phyloP scores from a whole-genome alignment of 2,113 vertebrate species.

The Neodon shergylaensis region DNA sequence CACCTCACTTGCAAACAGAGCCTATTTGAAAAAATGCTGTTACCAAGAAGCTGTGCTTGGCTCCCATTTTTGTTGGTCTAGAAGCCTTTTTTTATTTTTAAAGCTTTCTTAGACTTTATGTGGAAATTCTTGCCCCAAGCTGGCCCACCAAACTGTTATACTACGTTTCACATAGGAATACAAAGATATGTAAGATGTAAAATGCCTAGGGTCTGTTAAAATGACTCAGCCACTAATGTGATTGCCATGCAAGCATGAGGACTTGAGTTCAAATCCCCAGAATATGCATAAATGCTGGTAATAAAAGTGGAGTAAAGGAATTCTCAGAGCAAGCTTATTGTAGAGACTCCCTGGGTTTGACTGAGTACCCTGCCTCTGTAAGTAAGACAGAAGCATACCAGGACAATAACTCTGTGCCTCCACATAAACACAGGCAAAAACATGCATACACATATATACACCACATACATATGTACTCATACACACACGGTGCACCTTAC shows the following conservation, averaged over 20 bases:
- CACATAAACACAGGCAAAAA: background rate
- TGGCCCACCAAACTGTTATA: no score
- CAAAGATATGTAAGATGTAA: background rate
- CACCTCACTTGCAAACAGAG: no score
- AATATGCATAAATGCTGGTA: background rate
- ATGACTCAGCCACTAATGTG: background rate
- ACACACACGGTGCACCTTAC: background rate
- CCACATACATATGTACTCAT: no score
- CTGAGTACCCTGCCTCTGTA: background rate
- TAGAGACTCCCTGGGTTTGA: background rate
- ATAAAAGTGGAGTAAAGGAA: background rate
- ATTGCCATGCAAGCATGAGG: background rate
- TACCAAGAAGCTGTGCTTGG: no score
- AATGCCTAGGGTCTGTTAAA: background rate
- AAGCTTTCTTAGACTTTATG: no score
- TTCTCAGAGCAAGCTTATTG: background rate
- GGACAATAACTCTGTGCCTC: no score
- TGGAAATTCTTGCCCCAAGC: no score
- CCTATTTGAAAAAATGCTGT: no score
- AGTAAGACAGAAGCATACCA: background rate
- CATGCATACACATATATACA: background rate
- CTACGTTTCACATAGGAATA: background rate
- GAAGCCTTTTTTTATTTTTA: no score
- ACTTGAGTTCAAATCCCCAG: background rate
- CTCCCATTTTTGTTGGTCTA: no score